Percentiles rank a stretch among this genome's conserved stretches.
Evolutionary conservation across 2,797 vertebrate genomes (phyloP).

Genomic region (Micromesistius poutassou): DNA sequence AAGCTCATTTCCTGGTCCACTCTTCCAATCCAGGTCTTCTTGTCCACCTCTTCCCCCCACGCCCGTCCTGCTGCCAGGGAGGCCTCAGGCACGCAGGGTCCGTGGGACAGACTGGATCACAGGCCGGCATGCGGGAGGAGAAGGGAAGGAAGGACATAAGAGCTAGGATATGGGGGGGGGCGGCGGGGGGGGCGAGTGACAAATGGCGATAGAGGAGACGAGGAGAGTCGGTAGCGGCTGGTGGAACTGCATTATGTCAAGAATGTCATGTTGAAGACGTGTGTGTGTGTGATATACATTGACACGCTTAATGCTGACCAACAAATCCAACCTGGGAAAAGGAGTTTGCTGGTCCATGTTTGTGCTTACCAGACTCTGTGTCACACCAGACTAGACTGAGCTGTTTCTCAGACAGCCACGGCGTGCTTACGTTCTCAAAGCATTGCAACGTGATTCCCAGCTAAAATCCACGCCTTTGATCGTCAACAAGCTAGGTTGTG

Average conservation of each 20-base stretch:
- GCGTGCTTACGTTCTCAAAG: not conserved
- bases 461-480: conserved; percentile 14
- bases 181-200: not conserved
- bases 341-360: too few species aligned
- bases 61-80: conserved; percentile 25
- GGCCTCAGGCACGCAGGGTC: conserved; percentile 11
- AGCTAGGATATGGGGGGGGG: not conserved
- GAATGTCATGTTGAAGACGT: not conserved
- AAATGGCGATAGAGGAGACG: not conserved
- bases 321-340: too few species aligned
- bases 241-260: conserved; percentile 1
- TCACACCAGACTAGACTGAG: too few species aligned
- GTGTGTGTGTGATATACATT: not conserved
- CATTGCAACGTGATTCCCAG: not conserved
- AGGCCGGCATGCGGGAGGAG: not conserved
- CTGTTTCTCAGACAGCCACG: not conserved
- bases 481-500: conserved; percentile 1
- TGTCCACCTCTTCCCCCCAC: conserved; percentile 18
- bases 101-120: too few species aligned
- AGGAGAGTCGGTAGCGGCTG: not conserved
- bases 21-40: conserved; percentile 34
- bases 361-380: too few species aligned
- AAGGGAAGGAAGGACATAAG: conserved; percentile 5
- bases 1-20: conserved; percentile 64
- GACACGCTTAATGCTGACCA: not conserved